Percentiles rank a stretch among this genome's conserved stretches.
Conservation (phyloP, 2,797 vertebrate genomes). For the Momotus momota region DNA sequence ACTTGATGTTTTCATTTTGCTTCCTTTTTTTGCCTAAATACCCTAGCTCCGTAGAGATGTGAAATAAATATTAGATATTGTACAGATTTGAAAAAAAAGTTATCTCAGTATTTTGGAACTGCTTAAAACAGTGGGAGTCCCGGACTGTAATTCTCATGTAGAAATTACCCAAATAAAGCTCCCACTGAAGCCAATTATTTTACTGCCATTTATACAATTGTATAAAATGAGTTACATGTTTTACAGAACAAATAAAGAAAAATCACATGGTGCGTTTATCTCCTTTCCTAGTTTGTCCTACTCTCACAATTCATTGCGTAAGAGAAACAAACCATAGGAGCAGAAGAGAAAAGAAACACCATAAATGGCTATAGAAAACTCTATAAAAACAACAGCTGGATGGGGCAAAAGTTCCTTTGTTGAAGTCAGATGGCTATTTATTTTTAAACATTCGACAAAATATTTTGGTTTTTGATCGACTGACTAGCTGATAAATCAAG, state of each 20-base stretch:
- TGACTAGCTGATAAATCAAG: constrained; percentile 41
- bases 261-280: constrained; percentile 60
- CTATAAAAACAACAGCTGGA: constrained; percentile 45
- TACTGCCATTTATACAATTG: constrained; percentile 47
- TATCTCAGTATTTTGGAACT: constrained; percentile 34
- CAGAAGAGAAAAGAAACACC: constrained; percentile 55
- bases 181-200: constrained; percentile 58
- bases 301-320: constrained; percentile 54
- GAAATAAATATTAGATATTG: constrained; percentile 41
- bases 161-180: constrained; percentile 62
- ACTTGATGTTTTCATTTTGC: neutral
- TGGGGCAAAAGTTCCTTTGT: constrained; percentile 30
- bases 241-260: constrained; percentile 62
- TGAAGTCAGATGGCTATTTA: constrained; percentile 35
- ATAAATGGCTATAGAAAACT: constrained; percentile 62
- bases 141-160: constrained; percentile 9
- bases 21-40: neutral
- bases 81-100: neutral
- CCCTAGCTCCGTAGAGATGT: neutral
- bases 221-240: constrained; percentile 47
- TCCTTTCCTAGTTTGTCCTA: constrained; percentile 43
- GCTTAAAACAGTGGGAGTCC: constrained; percentile 28
- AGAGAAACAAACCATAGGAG: constrained; percentile 33
- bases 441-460: constrained; percentile 48
- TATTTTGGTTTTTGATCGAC: constrained; percentile 25